Base-by-base conservation (phyloP, 2,797 vertebrate genomes). In the Microctenopoma steveboyesi region DNA sequence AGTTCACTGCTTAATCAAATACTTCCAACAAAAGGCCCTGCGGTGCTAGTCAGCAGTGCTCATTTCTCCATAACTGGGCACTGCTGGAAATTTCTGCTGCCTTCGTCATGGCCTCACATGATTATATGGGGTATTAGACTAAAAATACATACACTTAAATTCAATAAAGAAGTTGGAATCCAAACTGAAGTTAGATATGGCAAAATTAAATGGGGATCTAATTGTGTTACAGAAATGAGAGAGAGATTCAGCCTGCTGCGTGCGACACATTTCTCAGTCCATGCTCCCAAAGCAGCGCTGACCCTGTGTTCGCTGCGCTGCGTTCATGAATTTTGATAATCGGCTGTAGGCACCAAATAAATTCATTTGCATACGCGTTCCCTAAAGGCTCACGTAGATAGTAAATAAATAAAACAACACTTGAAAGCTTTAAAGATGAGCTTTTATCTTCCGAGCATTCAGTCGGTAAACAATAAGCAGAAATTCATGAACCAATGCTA, bases 261-360 rank as follows among this genome's bases (percentile, higher is more conserved):
- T 59, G 0, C 11, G 39, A n/a, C 42, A 15, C 7, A 18, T 30
- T 42, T 22, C 25, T 39, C 18, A 16, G 46, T 62, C 28, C 56
- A 43, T 1, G 65, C 43, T 70, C 52, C 30, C 33, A 7, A 51
- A 69, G 42, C 50, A 40, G 13, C 25, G 5, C 2, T 67, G 72
- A 74, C 71, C 76, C 45, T 25, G 25, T 13, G 33, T 46, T 48
- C 56, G 65, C 45, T 71, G 61, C 54, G 42, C 47, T 61, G 25
- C 55, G 69, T 78, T 83, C 52, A 72, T 14, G 76, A 27, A 76
- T 75, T 11, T 67, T 40, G 49, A 57, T 78, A 86, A 85, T 77
- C 73, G 80, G 83, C 78, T 33, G 69, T 65, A 47, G 79, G 74
- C 63, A 61, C 45, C 64, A 76, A 82, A 77, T 35, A 78, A 88